Evolutionary conservation across 1,140 invertebrate species (phyloP).

Genomic region (Bombus confusus): DNA sequence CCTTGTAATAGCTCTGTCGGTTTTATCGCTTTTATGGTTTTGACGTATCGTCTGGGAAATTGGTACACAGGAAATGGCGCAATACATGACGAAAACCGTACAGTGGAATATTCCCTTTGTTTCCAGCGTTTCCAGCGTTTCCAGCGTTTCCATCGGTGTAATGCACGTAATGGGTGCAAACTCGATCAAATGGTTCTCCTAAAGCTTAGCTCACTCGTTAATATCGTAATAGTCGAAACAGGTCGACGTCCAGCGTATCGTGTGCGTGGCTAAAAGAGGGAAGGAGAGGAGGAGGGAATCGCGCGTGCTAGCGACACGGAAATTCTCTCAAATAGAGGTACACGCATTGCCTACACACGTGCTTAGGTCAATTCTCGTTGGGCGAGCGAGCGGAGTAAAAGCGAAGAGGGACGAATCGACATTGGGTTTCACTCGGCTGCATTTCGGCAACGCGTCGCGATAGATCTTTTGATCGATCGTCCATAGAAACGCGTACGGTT

Average conservation of each 20-base stretch:
- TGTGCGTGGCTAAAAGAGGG: neutral
- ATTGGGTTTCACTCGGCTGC: conserved; percentile 48
- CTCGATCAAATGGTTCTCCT: conserved; percentile 21
- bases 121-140: neutral
- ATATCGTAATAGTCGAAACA: conserved; percentile 40
- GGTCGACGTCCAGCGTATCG: too few relatives aligned
- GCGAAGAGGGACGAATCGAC: conserved; percentile 28
- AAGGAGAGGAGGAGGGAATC: neutral
- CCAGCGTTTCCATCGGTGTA: neutral
- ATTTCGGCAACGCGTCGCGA: conserved; percentile 43
- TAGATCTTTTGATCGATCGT: conserved; percentile 75
- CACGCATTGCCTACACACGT: conserved; percentile 16
- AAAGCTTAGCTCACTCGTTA: conserved; percentile 43
- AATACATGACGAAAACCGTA: too few relatives aligned
- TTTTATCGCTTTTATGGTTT: neutral
- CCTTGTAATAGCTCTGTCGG: neutral
- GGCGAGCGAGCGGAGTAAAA: neutral
- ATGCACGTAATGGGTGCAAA: conserved; percentile 9
- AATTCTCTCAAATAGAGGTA: conserved; percentile 35
- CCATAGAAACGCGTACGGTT: conserved; percentile 67
- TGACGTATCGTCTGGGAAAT: neutral
- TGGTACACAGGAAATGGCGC: neutral
- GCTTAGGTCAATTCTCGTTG: conserved; percentile 43
- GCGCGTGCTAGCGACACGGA: conserved; percentile 42
- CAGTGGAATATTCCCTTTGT: conserved; percentile 16